A percentile compares a stretch with the other conserved stretches of the same genome.
These are phyloP conservation scores for Pseudomyrmex dendroicus DNA, from an alignment of 1,140 invertebrate species.

Conservation along the genomic window DNA sequence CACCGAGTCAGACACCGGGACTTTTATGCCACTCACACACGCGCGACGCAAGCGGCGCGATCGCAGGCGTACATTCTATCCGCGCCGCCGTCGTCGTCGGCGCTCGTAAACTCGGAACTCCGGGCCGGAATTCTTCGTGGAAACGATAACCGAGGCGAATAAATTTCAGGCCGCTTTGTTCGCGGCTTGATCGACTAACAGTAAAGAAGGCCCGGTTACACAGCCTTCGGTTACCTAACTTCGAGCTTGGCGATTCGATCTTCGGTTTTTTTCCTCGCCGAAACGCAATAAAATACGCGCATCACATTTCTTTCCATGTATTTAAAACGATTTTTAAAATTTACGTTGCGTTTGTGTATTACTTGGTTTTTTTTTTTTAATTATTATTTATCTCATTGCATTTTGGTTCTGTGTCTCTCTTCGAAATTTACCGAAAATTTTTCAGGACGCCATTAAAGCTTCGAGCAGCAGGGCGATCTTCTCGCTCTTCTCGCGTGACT, in stretches of 20 bases:
- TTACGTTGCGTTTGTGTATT: not conserved
- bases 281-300: not conserved
- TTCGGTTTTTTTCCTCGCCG: too few species aligned
- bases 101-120: conserved; percentile 46
- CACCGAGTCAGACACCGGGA: not conserved
- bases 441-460: conserved; percentile 17
- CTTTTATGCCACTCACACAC: conserved; percentile 34
- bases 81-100: conserved; percentile 5
- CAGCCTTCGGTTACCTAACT: conserved; percentile 12
- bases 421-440: conserved; percentile 1
- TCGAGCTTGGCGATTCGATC: not conserved
- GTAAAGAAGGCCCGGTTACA: conserved; percentile 12
- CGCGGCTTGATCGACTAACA: conserved; percentile 38
- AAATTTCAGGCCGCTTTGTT: conserved; percentile 50
- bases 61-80: conserved; percentile 65
- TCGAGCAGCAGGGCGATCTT: conserved; percentile 5
- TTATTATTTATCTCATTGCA: not conserved
- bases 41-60: conserved; percentile 38
- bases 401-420: not conserved
- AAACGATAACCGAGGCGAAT: conserved; percentile 43
- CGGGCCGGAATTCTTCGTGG: conserved; percentile 44
- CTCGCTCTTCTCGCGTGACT: conserved; percentile 27
- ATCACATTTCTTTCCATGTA: too few species aligned
- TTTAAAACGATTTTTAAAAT: not conserved
- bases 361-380: not conserved